phyloP scores from a whole-genome alignment of 2,797 vertebrate genomes.

The Petrocephalus schoutedeni region DNA sequence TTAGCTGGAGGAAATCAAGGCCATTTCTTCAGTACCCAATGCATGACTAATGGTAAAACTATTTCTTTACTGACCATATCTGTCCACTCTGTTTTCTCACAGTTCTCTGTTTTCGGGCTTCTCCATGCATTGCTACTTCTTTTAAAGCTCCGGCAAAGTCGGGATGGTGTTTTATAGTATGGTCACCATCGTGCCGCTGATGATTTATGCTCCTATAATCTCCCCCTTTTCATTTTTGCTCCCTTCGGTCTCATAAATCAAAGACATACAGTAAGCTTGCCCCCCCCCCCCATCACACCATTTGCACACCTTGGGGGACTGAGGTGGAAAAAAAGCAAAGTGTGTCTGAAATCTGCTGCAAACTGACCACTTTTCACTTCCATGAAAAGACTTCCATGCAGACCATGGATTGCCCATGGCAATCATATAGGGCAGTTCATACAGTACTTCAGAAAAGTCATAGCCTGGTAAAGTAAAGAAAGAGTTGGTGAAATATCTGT shows the following conservation, averaged over 20 bases:
- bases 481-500: too few species aligned
- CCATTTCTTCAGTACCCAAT: constrained; percentile 28
- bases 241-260: constrained; percentile 53
- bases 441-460: neutral
- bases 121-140: constrained; percentile 28
- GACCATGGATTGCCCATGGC: neutral
- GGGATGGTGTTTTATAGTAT: constrained; percentile 50
- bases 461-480: too few species aligned
- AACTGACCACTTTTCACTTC: constrained; percentile 20
- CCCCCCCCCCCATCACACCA: constrained; percentile 42
- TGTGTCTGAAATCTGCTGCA: constrained; percentile 23
- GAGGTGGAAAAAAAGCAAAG: constrained; percentile 26
- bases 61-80: constrained; percentile 52
- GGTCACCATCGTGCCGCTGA: constrained; percentile 49
- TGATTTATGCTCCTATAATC: constrained; percentile 55
- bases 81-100: constrained; percentile 55
- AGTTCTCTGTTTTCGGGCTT: constrained; percentile 54
- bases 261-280: constrained; percentile 38
- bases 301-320: constrained; percentile 40
- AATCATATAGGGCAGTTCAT: neutral
- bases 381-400: neutral
- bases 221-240: constrained; percentile 44
- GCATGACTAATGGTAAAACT: constrained; percentile 53
- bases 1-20: constrained; percentile 17
- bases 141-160: constrained; percentile 30